Evolutionary conservation across 2,888 invertebrate genomes (phyloP).

Genomic region (Sminthurides aquaticus): DNA sequence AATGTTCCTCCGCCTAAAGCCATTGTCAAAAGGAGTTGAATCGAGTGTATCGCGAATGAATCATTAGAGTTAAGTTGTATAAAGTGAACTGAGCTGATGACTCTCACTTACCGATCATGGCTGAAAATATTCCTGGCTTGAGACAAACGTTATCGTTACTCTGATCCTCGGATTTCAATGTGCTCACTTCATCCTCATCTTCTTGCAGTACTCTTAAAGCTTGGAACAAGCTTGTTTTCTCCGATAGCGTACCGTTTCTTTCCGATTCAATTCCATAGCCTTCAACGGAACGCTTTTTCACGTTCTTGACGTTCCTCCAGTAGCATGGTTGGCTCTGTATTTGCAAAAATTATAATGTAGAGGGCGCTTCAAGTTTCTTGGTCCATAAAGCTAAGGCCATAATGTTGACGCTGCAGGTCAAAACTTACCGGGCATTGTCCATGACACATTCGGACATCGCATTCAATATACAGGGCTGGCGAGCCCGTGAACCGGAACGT

Average conservation of each 20-base stretch:
- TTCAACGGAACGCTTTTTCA: conserved; percentile 60
- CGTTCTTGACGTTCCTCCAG: conserved; percentile 76
- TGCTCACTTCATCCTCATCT: conserved; percentile 53
- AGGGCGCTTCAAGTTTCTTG: too few species aligned
- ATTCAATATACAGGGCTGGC: conserved; percentile 87
- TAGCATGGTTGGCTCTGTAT: conserved; percentile 86
- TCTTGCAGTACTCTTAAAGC: conserved; percentile 79
- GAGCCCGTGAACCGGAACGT: conserved; percentile 89
- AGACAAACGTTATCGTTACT: conserved; percentile 57
- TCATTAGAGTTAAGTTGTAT: neutral
- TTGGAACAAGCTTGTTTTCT: conserved; percentile 84
- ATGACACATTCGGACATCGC: conserved; percentile 91
- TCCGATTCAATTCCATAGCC: conserved; percentile 32
- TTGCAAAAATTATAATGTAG: too few species aligned
- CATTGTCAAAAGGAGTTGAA: too few species aligned
- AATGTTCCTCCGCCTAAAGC: conserved; percentile 56
- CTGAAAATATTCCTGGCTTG: conserved; percentile 58
- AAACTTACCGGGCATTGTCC: conserved; percentile 84
- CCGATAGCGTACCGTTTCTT: conserved; percentile 55
- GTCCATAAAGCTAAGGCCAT: too few species aligned
- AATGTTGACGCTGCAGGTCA: too few species aligned
- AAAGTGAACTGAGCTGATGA: neutral
- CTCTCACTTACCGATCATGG: conserved; percentile 52
- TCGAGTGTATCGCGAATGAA: neutral
- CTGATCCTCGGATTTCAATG: conserved; percentile 31